These are phyloP conservation scores for Omphaloscelis lunosa DNA, from an alignment of 2,888 invertebrate genomes.

Conservation along the genomic window DNA sequence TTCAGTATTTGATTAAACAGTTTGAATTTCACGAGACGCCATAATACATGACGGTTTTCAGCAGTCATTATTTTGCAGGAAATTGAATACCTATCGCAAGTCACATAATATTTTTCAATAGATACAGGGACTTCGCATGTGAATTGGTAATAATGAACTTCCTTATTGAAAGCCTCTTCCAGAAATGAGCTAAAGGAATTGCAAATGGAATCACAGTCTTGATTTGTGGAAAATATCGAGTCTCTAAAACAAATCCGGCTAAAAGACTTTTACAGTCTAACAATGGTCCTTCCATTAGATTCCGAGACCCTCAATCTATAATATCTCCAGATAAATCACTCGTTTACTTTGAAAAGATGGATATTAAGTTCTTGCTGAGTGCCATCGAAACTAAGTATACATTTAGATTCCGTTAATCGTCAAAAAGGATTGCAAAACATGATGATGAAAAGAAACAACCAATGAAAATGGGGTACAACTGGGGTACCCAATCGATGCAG, in stretches of 20 bases:
- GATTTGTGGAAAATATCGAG: conserved; percentile 37
- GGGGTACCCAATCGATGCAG: too few relatives aligned
- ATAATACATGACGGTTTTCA: neutral
- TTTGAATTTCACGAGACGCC: neutral
- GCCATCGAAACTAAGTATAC: neutral
- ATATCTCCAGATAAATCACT: conserved; percentile 19
- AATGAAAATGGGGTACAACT: too few relatives aligned
- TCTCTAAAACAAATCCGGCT: conserved; percentile 17
- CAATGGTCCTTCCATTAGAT: conserved; percentile 37
- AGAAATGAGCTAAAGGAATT: conserved; percentile 25
- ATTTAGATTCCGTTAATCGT: neutral
- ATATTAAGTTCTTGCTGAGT: neutral
- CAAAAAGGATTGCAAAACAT: neutral
- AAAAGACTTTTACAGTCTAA: conserved; percentile 39
- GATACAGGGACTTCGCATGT: conserved; percentile 24
- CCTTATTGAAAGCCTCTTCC: conserved; percentile 42
- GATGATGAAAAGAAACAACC: neutral
- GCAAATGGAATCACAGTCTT: conserved; percentile 35
- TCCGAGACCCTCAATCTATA: conserved; percentile 1
- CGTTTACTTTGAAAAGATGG: neutral
- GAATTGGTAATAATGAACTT: conserved; percentile 46
- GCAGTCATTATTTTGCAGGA: neutral
- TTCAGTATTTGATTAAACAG: neutral
- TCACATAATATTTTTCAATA: conserved; percentile 35
- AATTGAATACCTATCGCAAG: conserved; percentile 13